These are phyloP conservation scores for Parascotia fuliginaria DNA, from an alignment of 2,888 invertebrate genomes.

Conservation along the genomic window DNA sequence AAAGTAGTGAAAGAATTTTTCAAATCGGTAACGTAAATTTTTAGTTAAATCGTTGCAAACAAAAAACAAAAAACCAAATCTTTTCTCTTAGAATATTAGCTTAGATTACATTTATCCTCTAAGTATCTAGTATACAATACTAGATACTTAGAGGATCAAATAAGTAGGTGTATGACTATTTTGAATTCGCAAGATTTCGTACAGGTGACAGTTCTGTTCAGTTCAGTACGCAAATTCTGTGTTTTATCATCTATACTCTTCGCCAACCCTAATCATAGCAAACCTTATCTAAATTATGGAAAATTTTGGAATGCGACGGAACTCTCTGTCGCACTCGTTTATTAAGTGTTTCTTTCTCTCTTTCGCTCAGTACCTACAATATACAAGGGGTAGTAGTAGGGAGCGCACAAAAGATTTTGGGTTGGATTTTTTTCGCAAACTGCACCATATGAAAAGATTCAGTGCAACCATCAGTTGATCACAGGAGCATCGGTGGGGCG, in stretches of 20 bases:
- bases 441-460: constrained; percentile 71
- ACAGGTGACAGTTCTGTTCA: background rate
- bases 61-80: too few species aligned
- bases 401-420: constrained; percentile 80
- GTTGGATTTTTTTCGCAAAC: constrained; percentile 82
- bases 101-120: too few species aligned
- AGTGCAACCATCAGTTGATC: constrained; percentile 62
- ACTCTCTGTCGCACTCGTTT: constrained; percentile 63
- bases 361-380: constrained; percentile 69
- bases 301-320: constrained; percentile 82
- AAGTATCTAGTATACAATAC: too few species aligned
- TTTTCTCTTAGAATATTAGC: too few species aligned
- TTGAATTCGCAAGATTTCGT: background rate
- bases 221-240: constrained; percentile 21
- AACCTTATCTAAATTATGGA: constrained; percentile 85
- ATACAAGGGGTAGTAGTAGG: constrained; percentile 77
- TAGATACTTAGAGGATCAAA: too few species aligned
- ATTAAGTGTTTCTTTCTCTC: constrained; percentile 54
- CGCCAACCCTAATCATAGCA: constrained; percentile 82
- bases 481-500: constrained; percentile 27
- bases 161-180: background rate
- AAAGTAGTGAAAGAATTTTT: too few species aligned
- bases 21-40: too few species aligned
- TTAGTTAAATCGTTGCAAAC: too few species aligned
- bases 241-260: constrained; percentile 17